A percentile compares a stretch with the other conserved stretches of the same genome.
Evolutionary conservation across 2,888 invertebrate species (phyloP).

Genomic region (Monochamus alternatus): DNA sequence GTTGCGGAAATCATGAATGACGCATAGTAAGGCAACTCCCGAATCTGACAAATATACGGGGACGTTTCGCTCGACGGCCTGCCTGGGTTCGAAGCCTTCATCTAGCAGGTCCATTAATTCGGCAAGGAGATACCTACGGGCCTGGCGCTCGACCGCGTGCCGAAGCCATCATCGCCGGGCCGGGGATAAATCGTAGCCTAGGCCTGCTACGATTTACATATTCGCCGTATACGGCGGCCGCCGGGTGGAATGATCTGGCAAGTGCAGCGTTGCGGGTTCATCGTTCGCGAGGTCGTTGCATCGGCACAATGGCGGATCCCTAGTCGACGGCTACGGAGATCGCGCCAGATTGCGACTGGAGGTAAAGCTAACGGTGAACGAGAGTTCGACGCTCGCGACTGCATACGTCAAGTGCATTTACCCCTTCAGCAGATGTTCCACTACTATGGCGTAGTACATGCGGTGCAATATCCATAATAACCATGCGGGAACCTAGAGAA

Average conservation of each 20-base stretch:
- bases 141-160: not conserved
- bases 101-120: not conserved
- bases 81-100: too few relatives aligned
- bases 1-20: too few relatives aligned
- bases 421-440: conserved; percentile 46
- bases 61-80: too few relatives aligned
- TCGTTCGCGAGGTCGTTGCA: conserved; percentile 62
- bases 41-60: too few relatives aligned
- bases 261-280: conserved; percentile 53
- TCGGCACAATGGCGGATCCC: conserved; percentile 51
- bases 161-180: not conserved
- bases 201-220: conserved; percentile 33
- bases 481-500: conserved; percentile 21
- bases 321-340: conserved; percentile 35
- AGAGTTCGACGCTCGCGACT: conserved; percentile 55
- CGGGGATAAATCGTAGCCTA: conserved; percentile 13
- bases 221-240: conserved; percentile 25
- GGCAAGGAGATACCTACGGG: too few relatives aligned
- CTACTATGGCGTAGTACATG: conserved; percentile 28
- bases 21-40: too few relatives aligned
- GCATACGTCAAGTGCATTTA: conserved; percentile 54
- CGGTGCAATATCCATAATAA: conserved; percentile 31
- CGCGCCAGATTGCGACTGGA: conserved; percentile 51
- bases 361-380: conserved; percentile 61
- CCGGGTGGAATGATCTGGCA: conserved; percentile 43